These are phyloP conservation scores for Pinna nobilis DNA, from an alignment of 1,140 invertebrate species.

Conservation along the genomic window DNA sequence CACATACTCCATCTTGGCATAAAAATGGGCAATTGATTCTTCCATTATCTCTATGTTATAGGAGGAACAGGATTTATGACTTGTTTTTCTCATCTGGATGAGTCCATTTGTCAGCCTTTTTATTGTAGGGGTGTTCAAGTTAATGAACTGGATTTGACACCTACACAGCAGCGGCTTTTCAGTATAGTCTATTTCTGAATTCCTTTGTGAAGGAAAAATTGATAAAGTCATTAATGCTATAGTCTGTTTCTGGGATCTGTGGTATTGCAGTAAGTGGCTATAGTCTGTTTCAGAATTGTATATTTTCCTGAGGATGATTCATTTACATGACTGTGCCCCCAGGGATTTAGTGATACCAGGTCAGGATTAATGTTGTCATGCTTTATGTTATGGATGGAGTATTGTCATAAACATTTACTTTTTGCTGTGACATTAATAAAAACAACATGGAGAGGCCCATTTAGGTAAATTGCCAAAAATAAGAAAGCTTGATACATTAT, in stretches of 20 bases:
- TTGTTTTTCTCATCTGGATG: background rate
- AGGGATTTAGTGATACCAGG: background rate
- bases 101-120: slow-evolving; percentile 13
- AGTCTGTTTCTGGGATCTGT: slow-evolving; percentile 4
- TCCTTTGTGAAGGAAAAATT: background rate
- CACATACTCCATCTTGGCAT: too few species aligned
- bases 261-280: background rate
- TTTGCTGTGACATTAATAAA: too few species aligned
- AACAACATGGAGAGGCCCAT: too few species aligned
- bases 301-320: background rate
- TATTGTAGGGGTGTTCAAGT: slow-evolving; percentile 23
- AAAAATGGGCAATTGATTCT: background rate
- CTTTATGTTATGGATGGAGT: background rate
- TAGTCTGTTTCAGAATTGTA: slow-evolving; percentile 39
- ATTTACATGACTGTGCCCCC: background rate
- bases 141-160: slow-evolving; percentile 30
- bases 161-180: slow-evolving; percentile 11
- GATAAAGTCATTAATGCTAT: background rate
- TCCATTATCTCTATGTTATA: background rate
- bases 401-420: background rate
- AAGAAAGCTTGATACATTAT: too few species aligned
- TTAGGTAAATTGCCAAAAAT: too few species aligned
- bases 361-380: background rate
- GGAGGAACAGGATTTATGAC: background rate
- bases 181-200: slow-evolving; percentile 36